Evolutionary conservation across 2,888 invertebrate genomes (phyloP).

Genomic region (Formica aserva): DNA sequence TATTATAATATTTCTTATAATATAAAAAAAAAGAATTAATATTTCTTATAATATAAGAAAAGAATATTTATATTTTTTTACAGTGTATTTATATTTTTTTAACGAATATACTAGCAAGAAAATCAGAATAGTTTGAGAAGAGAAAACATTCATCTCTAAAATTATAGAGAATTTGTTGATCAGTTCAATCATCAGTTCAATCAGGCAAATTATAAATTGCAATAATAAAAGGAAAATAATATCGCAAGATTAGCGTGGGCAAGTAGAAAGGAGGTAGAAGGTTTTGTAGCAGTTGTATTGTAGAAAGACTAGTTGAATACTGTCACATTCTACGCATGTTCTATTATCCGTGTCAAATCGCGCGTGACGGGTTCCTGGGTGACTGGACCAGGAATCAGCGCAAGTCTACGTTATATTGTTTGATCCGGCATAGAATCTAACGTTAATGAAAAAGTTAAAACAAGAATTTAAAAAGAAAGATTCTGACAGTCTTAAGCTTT

Average conservation of each 20-base stretch:
- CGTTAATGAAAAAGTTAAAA: neutral
- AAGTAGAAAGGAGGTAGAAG: conserved; percentile 20
- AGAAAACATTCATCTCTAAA: neutral
- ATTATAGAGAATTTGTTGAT: neutral
- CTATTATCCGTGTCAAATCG: conserved; percentile 38
- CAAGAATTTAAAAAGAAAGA: neutral
- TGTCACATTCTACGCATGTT: neutral
- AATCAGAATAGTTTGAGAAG: neutral
- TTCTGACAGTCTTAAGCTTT: neutral
- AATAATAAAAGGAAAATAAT: neutral
- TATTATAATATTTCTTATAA: neutral
- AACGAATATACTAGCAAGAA: neutral
- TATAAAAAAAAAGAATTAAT: neutral
- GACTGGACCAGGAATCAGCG: neutral
- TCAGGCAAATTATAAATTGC: neutral
- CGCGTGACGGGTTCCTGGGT: conserved; percentile 30
- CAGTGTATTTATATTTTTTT: neutral
- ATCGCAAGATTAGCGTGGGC: neutral
- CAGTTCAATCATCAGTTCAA: neutral
- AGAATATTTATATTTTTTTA: neutral
- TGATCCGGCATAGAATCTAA: neutral
- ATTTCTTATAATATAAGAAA: neutral
- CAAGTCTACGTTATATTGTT: neutral
- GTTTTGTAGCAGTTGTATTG: conserved; percentile 9
- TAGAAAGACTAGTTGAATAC: conserved; percentile 15